Evolutionary conservation across 2,113 vertebrate species (phyloP), one percentile per base, ranked within the genome.

Genomic region (Xiphophorus hellerii): DNA sequence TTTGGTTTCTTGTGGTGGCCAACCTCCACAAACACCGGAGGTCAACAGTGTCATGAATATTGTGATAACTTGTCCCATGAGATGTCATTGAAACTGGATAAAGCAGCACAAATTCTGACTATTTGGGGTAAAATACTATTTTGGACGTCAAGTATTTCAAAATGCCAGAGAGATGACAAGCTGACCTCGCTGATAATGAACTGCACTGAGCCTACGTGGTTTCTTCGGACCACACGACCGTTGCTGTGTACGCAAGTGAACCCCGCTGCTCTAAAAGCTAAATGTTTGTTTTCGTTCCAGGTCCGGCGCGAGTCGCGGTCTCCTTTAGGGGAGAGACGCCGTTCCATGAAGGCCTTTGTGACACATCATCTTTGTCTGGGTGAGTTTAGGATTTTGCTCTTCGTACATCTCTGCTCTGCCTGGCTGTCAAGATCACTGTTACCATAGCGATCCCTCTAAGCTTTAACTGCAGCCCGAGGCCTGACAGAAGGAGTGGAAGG

Each of bases 371-470:
- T 67, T 71, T 29, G 37, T 76, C 70, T 63, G 31, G 9, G 73
- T 66, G 64, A 80, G 35, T 72, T 5, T 2, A 66, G 29, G n/a
- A 31, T 25, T 25, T 74, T 14, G 33, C 37, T 29, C 44, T 44
- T 17, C 17, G 15, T 33, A 30, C 29, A 30, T 30, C 76, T 69
- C 35, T 70, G 54, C 39, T 66, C 70, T 29, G 54, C 27, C 48
- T 62, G 37, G 42, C 58, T 62, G 69, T 44, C 28, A 30, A 37
- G 7, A 71, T 35, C 84, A 29, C 30, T 71, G 78, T 83, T 81
- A 54, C 80, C 80, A 83, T 82, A 62, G 80, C 66, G 70, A 88
- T 83, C 67, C 39, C 29, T 76, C 66, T 71, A 74, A 37, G 68
- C 63, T 65, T 51, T 76, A 83, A 37, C 71, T 17, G 61, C 67